Evolutionary conservation across 2,113 vertebrate genomes (phyloP).

Genomic region (Phrynosoma blainvillii): DNA sequence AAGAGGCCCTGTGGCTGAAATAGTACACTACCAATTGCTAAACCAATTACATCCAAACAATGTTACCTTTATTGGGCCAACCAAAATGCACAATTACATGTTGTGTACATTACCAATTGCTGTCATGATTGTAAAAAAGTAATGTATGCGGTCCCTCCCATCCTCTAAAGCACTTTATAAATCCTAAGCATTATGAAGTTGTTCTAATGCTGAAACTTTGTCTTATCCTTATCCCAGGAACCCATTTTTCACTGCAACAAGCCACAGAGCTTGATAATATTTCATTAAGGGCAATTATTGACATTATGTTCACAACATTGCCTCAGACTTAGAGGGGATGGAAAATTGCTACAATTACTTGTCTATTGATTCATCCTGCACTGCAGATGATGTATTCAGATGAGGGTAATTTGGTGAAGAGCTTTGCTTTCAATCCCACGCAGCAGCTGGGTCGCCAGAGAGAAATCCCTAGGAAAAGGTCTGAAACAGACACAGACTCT

Average conservation of each 20-base stretch:
- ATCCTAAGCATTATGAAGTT: slow-evolving; percentile 19
- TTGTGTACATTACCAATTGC: neutral
- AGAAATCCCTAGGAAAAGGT: slow-evolving; percentile 47
- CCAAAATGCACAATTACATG: no score
- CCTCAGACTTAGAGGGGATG: slow-evolving; percentile 44
- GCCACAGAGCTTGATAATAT: slow-evolving; percentile 4
- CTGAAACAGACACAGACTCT: slow-evolving; percentile 31
- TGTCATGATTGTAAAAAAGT: neutral
- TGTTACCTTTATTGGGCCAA: no score
- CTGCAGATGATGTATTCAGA: slow-evolving; percentile 35
- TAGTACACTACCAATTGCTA: neutral
- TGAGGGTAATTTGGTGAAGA: slow-evolving; percentile 13
- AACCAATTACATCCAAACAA: no score
- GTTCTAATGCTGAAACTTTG: neutral
- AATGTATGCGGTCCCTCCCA: neutral
- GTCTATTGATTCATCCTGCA: slow-evolving; percentile 39
- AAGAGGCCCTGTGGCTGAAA: neutral
- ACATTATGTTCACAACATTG: slow-evolving; percentile 38
- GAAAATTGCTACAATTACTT: slow-evolving; percentile 59
- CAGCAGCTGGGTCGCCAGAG: slow-evolving; percentile 13
- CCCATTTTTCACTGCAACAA: slow-evolving; percentile 4
- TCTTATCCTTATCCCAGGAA: slow-evolving; percentile 11
- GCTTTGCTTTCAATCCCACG: slow-evolving; percentile 23
- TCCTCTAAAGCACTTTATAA: neutral
- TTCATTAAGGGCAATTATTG: slow-evolving; percentile 53